Base-by-base conservation (phyloP, 2,113 vertebrate species). In the Vulpes ferrilata region DNA sequence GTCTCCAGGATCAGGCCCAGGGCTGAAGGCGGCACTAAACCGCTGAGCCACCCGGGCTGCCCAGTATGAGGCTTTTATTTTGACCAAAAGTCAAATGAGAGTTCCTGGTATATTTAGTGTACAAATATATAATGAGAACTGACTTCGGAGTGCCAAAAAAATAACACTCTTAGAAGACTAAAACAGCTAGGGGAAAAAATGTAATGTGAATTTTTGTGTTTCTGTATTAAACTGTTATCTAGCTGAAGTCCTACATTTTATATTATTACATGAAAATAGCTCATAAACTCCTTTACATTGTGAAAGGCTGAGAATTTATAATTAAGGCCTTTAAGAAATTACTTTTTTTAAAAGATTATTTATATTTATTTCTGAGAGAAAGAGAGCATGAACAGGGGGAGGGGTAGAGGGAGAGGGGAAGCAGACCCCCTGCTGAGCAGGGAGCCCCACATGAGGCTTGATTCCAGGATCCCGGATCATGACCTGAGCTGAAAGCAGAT, bases 241-340 rank as follows among this genome's bases (percentile, higher is more conserved):
- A 15, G 80, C 65, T 81, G 12, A 91, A 86, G n/a, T 83, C n/a
- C 55, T 74, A 1, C 87, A 71, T 95, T 91, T 90, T 90, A 48
- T 85, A 91, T 88, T 51, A 73, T 59, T 74, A 74, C 76, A 38
- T 88, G 51, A 83, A 88, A 95, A 92, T 92, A 67, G 43, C 90
- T 88, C 97, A 90, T 83, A 80, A 93, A 73, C 20, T 73, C n/a
- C 64, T 95, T 88, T 78, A 86, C 53, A 79, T 84, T 92, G 51
- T 23, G 69, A 30, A 95, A 89, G 3, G 3, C 60, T 92, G 30
- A 79, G 11, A 48, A 12, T 78, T 89, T 90, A 88, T 48, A 81
- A 27, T 95, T 90, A 78, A 90, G 23, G 22, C 69, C 55, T 76
- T 51, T 67, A 94, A 88, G 43, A 95, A 81, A 62, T 76, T 62